phyloP scores from a whole-genome alignment of 2,888 invertebrate genomes.

The Drosophila mettleri region DNA sequence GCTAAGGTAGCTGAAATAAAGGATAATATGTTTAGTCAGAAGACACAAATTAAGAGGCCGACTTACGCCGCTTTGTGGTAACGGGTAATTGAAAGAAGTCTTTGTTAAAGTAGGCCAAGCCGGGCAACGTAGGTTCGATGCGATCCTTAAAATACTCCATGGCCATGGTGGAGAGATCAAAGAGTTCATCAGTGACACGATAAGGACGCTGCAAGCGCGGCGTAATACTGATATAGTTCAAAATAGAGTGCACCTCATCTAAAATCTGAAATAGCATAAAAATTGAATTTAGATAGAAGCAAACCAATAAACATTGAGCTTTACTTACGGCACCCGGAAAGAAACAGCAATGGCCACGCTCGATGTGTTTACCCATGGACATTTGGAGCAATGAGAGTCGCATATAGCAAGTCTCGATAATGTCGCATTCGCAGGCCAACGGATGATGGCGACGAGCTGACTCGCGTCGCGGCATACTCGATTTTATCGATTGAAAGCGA shows the following conservation, averaged over 20 bases:
- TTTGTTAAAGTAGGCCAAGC: constrained; percentile 94
- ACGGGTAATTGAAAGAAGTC: constrained; percentile 90
- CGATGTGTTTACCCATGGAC: constrained; percentile 98
- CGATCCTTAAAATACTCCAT: constrained; percentile 99
- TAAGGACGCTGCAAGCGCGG: constrained; percentile 94
- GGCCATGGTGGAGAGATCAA: constrained; percentile 98
- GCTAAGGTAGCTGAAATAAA: constrained; percentile 81
- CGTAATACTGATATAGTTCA: constrained; percentile 92
- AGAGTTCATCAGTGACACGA: constrained; percentile 96
- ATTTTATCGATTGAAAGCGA: constrained; percentile 94
- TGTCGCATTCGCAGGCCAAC: constrained; percentile 95
- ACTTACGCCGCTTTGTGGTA: constrained; percentile 81
- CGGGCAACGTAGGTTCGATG: constrained; percentile 95
- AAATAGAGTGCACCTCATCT: constrained; percentile 95
- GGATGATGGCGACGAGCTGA: constrained; percentile 96
- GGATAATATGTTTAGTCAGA: constrained; percentile 47
- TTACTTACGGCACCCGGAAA: constrained; percentile 94
- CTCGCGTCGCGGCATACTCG: constrained; percentile 94
- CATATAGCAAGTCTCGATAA: constrained; percentile 97
- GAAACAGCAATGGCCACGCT: constrained; percentile 96
- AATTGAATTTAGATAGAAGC: neutral
- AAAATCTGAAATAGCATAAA: constrained; percentile 88
- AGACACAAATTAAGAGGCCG: neutral
- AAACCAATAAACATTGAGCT: too few species aligned
- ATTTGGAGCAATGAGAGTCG: constrained; percentile 95